Base-by-base conservation (phyloP, 53 echinoderm and acorn worm genomes). In the Paracentrotus lividus region DNA sequence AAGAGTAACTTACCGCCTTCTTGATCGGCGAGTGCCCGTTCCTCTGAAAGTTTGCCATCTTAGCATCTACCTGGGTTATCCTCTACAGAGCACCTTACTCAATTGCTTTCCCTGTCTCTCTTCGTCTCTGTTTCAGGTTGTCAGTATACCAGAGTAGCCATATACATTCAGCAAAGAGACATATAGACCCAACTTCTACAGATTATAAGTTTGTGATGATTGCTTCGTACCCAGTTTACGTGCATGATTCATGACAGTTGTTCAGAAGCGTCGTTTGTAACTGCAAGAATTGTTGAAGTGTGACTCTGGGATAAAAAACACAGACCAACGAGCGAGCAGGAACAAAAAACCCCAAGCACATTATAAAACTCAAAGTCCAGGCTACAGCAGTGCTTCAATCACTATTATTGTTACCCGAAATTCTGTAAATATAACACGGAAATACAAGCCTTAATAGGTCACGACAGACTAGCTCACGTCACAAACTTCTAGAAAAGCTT, bases 1-100 rank as follows among this genome's bases (percentile, higher is more conserved):
- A 77, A 42, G 14, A 42, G 3, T 14, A 32, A 77, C 77, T 77
- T 77, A 77, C 77, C 43, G 40, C 77, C 32, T 32, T 77, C 20
- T 77, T 77, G n/a, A n/a, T n/a, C 40, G 77, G 77, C 20, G 40
- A 42, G 20, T 43, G 77, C 40, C 77, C 77, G 23, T 77, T 77
- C 77, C 77, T 77, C 42, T 77, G 77, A 77, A 77, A 77, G 77
- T 77, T 77, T 1, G 77, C 77, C 77, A 77, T 77, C 42, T 42
- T 77, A 20, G 12, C 77, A 66, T 31, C 66, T 66, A 27, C 29
- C 24, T 60, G 21, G 24, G 24, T 7, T 18, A 24, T 18, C 31
- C 57, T 13, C 57, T n/a, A n/a, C n/a, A n/a, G n/a, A n/a, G n/a
- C n/a, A n/a, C n/a, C n/a, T n/a, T n/a, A n/a, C n/a, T n/a, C n/a